A percentile compares a stretch with the other conserved stretches of the same genome.
These are phyloP conservation scores for Saguinus midas DNA, from an alignment of 2,113 vertebrate species.

Conservation along the genomic window DNA sequence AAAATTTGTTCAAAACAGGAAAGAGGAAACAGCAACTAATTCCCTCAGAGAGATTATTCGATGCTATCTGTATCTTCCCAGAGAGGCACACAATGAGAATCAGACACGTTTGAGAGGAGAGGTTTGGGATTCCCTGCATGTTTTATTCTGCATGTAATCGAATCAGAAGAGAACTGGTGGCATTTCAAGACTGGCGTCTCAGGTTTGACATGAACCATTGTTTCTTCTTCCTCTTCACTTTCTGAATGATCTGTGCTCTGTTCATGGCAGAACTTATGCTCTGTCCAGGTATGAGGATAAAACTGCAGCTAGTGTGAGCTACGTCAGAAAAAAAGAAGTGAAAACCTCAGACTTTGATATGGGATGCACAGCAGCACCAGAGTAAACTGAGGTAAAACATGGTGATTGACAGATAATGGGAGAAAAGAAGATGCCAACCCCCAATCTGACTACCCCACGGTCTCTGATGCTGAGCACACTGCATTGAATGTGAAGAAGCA, in stretches of 20 bases:
- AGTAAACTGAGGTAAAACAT: background rate
- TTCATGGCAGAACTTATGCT: background rate
- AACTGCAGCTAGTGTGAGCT: background rate
- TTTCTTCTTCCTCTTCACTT: background rate
- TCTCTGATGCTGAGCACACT: background rate
- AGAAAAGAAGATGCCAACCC: background rate
- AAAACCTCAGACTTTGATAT: background rate
- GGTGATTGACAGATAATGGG: fast-evolving
- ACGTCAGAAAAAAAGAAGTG: background rate
- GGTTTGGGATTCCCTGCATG: background rate
- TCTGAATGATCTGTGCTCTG: background rate
- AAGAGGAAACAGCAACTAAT: conserved; percentile 70
- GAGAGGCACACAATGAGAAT: background rate
- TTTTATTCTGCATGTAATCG: background rate
- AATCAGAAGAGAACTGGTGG: background rate
- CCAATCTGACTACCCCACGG: background rate
- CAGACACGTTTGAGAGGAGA: background rate
- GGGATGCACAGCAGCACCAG: background rate
- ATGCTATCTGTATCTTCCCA: conserved; percentile 24
- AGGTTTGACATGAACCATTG: background rate
- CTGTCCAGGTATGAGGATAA: background rate
- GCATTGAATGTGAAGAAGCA: background rate
- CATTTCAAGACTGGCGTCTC: conserved; percentile 41
- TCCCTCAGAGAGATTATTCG: conserved; percentile 26
- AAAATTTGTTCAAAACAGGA: conserved; percentile 76